Conservation (phyloP, 1,140 invertebrate species). For the Nilaparvata lugens region DNA sequence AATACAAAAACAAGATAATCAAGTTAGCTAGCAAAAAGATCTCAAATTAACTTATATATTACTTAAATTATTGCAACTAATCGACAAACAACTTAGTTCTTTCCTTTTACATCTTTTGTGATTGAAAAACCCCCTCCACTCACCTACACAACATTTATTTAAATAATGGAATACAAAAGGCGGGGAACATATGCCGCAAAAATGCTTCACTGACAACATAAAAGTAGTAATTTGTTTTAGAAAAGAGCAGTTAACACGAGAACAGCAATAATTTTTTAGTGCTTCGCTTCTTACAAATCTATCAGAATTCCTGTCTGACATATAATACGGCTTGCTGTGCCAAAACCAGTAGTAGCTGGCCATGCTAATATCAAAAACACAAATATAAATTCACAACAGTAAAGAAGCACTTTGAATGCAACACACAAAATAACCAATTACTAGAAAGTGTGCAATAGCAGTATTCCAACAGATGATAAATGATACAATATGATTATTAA, state of each 20-base stretch:
- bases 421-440: too few species aligned
- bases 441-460: too few species aligned
- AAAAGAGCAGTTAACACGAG: not conserved
- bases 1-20: slow-evolving; percentile 40
- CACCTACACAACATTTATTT: slow-evolving; percentile 59
- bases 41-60: slow-evolving; percentile 12
- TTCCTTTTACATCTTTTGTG: slow-evolving; percentile 58
- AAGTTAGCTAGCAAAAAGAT: slow-evolving; percentile 22
- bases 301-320: not conserved
- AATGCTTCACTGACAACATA: not conserved
- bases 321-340: not conserved
- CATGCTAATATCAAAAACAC: not conserved
- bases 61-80: slow-evolving; percentile 17
- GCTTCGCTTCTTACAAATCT: too few species aligned
- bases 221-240: not conserved
- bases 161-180: slow-evolving; percentile 38
- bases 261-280: too few species aligned
- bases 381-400: not conserved
- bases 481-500: too few species aligned
- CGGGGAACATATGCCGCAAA: not conserved
- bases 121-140: slow-evolving; percentile 68
- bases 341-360: not conserved
- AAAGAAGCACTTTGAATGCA: too few species aligned
- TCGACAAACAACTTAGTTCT: slow-evolving; percentile 26
- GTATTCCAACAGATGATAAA: too few species aligned